Evolutionary conservation across 2,888 invertebrate species (phyloP), one percentile per base, ranked within the genome.

Genomic region (Acanthosepion pharaonis): DNA sequence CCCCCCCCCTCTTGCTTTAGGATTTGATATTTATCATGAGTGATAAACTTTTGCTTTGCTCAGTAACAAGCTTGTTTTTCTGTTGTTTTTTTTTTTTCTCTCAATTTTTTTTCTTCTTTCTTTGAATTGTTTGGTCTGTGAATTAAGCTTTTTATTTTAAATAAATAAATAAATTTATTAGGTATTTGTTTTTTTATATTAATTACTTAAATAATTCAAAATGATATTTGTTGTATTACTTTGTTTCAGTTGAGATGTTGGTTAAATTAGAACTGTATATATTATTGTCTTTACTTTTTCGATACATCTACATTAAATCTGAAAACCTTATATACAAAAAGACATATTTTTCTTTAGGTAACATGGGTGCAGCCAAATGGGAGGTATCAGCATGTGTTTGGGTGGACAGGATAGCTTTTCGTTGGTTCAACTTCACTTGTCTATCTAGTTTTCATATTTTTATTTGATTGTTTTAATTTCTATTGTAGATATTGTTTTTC

Each of bases 1-100:
- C 6, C 23, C 23, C 23, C 53, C 15, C 55, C 23, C 23, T 23
- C 23, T 6, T n/a, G 4, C n/a, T 78, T n/a, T 33, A 9, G 23
- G 64, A 28, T 78, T 94, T 78, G 64, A 91, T 42, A 51, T 94
- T 78, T 94, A 78, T 91, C 49, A 25, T 48, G 5, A 91, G n/a
- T 78, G n/a, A 48, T 51, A 33, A 91, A 53, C 51, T 94, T 59
- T 78, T 49, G 64, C 78, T 94, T 94, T 55, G 64, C 59, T 18
- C 48, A 48, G 59, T 78, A 64, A 59, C 78, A 48, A 25, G 20
- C 25, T 94, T 20, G 51, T n/a, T 78, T 64, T 78, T 11, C 11
- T 78, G 3, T n/a, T n/a, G 33, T 33, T 9, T 78, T 78, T n/a
- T 78, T 78, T 28, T 9, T 33, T 3, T 9, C 78, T 78, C 11